Base-by-base conservation (phyloP, 2,797 vertebrate species). In the Orientallactaga sibirica region DNA sequence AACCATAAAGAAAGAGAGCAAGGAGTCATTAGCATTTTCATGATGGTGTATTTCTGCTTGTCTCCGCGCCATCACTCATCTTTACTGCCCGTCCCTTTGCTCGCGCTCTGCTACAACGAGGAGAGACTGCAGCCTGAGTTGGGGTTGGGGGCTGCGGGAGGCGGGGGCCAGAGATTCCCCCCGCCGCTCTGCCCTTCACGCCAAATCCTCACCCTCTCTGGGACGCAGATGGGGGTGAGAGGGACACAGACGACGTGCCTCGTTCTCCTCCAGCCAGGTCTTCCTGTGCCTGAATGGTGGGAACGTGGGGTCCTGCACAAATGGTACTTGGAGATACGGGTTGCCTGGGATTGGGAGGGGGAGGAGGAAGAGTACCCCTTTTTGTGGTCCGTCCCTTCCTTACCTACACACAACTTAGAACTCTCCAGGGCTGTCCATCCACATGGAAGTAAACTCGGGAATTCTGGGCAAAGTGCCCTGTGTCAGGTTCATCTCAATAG, bases 1-100 rank as follows among this genome's bases (percentile, higher is more conserved):
- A 97, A 98, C 98, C 98, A 98, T 98, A 98, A 98, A 98, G 98
- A 98, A 98, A 98, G 98, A 98, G 97, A 98, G 98, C 98, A 98
- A 98, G 97, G 97, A 97, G 97, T 98, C 98, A 98, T 98, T 98
- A 98, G 98, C 98, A 98, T 98, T 98, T 98, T 98, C 98, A 98
- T 98, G 98, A 98, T 98, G 98, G 97, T 98, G 98, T 98, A 98
- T 98, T 98, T 98, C 98, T 98, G 98, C 98, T 98, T 98, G 98
- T 98, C 98, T 97, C 96, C 96, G 84, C 93, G 96, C 97, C 95
- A 98, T 98, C 98, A 98, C 97, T 98, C 98, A 98, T 98, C 98
- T 98, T 98, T 98, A 98, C 97, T 97, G 97, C 98, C 97, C 96
- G 97, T 98, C 98, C 98, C 97, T 97, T 97, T 97, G 98, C 98